Base-by-base conservation (phyloP, 2,888 invertebrate genomes). In the Erannis defoliaria region DNA sequence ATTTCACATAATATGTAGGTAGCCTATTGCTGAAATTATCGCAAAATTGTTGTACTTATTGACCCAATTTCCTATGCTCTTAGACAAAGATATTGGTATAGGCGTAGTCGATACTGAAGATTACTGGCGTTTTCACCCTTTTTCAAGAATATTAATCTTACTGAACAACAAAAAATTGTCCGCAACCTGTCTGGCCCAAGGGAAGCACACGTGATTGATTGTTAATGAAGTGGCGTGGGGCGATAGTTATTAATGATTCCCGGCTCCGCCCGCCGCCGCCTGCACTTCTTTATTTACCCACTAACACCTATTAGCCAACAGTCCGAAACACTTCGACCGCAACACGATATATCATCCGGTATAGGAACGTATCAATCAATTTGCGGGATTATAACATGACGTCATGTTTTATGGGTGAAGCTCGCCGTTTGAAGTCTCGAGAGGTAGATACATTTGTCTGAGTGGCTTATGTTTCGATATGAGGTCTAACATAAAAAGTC, bases 161-260 rank as follows among this genome's bases (percentile, higher is more conserved):
- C 63, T 61, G 67, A 55, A 61, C 49, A 60, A 69, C 49, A 60
- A 69, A 76, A 78, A 76, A 68, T 55, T 67, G 67, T 74, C 54
- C 62, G 68, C 68, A 68, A 67, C 64, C 84, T 84, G 87, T 85
- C 84, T 70, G 54, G 67, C 74, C 75, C 85, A 78, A 72, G 74
- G 78, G 72, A 73, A 77, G 73, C 80, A 84, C 84, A 79, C 84
- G 85, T 91, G 90, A 93, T 92, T 88, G 91, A 93, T 93, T 79
- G 89, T 86, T 89, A 92, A 92, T 91, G 91, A 92, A 91, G 89
- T 88, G 80, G 76, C 70, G 71, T 78, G 76, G 88, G 86, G 86
- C 78, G 83, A 87, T 91, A 90, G 92, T 90, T 91, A 93, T 91
- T 91, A 93, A 92, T 91, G 90, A 84, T 78, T 65, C 77, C 68